phyloP scores from a whole-genome alignment of 2,888 invertebrate genomes.

The Harpalus rufipes region DNA sequence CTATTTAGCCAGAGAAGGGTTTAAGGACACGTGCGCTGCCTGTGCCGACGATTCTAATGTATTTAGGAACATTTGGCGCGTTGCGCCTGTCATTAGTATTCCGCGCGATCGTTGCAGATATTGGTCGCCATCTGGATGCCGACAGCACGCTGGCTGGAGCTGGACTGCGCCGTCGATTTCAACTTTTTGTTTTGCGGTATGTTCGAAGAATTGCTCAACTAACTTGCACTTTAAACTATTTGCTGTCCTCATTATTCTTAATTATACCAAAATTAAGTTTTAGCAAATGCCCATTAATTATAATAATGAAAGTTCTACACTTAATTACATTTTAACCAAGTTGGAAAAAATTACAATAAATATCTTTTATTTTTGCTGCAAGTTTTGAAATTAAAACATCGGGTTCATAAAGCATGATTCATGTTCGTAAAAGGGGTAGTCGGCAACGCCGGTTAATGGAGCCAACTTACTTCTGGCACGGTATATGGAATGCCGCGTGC shows the following conservation, averaged over 20 bases:
- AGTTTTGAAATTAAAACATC: no score
- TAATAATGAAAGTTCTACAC: neutral
- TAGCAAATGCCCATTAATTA: neutral
- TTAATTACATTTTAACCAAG: neutral
- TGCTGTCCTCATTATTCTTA: neutral
- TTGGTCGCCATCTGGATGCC: constrained; percentile 64
- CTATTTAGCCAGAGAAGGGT: neutral
- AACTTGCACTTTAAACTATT: neutral
- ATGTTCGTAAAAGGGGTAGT: no score
- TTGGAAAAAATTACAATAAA: neutral
- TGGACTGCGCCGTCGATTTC: constrained; percentile 36
- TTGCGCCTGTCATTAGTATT: constrained; percentile 54
- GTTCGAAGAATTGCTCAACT: constrained; percentile 1
- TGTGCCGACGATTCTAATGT: constrained; percentile 58
- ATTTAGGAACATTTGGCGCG: constrained; percentile 66
- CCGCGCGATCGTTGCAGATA: constrained; percentile 54
- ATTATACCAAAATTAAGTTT: constrained; percentile 7
- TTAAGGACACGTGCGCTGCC: constrained; percentile 4
- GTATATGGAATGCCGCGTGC: no score
- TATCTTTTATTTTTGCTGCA: neutral
- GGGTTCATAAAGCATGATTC: no score
- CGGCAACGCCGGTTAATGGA: no score
- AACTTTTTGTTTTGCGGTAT: constrained; percentile 51
- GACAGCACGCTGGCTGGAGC: constrained; percentile 34
- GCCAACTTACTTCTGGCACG: no score